Conservation (phyloP, 2,888 invertebrate species). For the Nomada flava region DNA sequence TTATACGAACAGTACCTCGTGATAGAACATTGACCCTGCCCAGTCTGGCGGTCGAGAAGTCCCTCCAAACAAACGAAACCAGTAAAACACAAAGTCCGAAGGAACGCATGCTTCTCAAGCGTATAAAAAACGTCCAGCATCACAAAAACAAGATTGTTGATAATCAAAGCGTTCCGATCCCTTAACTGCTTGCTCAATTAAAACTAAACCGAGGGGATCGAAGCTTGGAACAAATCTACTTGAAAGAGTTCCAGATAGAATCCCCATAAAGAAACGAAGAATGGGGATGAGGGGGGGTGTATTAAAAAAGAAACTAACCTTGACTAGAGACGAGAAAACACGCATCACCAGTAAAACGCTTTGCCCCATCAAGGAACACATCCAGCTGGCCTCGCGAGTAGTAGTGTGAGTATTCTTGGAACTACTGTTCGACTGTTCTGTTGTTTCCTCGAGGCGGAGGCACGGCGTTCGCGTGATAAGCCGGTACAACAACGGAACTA, state of each 20-base stretch:
- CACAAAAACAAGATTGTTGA: no score
- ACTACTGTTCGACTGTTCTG: slow-evolving; percentile 8
- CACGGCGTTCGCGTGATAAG: slow-evolving; percentile 4
- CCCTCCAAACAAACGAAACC: slow-evolving; percentile 44
- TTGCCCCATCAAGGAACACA: slow-evolving; percentile 7
- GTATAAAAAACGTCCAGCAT: no score
- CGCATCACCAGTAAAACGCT: not conserved
- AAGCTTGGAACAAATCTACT: not conserved
- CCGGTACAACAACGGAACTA: slow-evolving; percentile 28
- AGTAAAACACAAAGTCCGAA: slow-evolving; percentile 8
- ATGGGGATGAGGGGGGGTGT: not conserved
- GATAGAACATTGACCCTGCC: slow-evolving; percentile 66
- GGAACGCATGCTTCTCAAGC: not conserved
- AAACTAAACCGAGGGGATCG: not conserved
- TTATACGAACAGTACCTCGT: slow-evolving; percentile 39
- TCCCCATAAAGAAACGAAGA: no score
- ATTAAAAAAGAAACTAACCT: slow-evolving; percentile 34
- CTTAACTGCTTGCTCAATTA: no score
- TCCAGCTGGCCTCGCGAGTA: slow-evolving; percentile 13
- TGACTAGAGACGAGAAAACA: not conserved
- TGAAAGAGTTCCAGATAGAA: no score
- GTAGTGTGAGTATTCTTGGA: slow-evolving; percentile 12
- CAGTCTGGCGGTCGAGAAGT: slow-evolving; percentile 46
- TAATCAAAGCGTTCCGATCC: no score
- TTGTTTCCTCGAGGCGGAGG: not conserved